These are phyloP conservation scores for Brachyptera putata DNA, from an alignment of 2,888 invertebrate species.

Conservation along the genomic window DNA sequence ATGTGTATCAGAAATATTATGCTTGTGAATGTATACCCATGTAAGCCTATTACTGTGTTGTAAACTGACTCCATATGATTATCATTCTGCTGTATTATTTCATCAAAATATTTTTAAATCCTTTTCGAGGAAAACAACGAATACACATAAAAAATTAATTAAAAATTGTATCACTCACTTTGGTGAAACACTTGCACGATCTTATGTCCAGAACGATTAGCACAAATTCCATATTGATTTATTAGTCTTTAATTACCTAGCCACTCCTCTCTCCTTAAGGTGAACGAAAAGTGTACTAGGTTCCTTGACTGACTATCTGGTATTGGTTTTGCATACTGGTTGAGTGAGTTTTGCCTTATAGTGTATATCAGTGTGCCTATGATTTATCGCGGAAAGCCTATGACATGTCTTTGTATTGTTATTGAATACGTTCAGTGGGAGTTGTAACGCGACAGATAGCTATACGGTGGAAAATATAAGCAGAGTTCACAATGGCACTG, in stretches of 20 bases:
- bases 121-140: no score
- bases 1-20: no score
- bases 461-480: not conserved
- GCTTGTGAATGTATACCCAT: no score
- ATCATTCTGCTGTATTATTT: no score
- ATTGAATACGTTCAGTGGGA: constrained; percentile 13
- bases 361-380: constrained; percentile 1
- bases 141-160: no score
- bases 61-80: no score
- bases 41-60: no score
- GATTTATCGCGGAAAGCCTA: not conserved
- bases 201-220: not conserved
- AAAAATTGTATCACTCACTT: no score
- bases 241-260: not conserved
- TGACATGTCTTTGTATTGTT: constrained; percentile 15
- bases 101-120: no score
- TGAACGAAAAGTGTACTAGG: not conserved
- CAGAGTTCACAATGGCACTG: not conserved
- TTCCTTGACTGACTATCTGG: not conserved
- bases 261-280: not conserved
- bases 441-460: constrained; percentile 10
- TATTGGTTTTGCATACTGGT: not conserved
- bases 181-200: no score
- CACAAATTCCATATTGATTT: constrained; percentile 4
- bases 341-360: not conserved